Evolutionary conservation across 2,797 vertebrate species (phyloP).

Genomic region (Simalia tracyae): DNA sequence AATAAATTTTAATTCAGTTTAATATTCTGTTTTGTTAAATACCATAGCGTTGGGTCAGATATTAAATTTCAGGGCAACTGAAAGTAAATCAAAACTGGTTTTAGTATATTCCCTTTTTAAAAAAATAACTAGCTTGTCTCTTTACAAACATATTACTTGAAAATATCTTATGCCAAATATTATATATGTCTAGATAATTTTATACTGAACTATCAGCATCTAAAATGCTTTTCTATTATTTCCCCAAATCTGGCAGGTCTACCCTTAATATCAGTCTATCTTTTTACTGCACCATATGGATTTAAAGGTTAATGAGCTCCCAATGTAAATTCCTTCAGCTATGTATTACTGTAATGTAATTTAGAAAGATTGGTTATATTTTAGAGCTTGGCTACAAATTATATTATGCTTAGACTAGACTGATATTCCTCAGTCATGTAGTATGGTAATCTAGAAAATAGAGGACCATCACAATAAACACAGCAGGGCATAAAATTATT

Average conservation of each 20-base stretch:
- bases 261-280: not conserved
- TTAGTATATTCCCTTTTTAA: not conserved
- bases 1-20: not conserved
- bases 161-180: not conserved
- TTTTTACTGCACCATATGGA: not conserved
- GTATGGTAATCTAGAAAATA: not conserved
- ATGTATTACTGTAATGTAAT: not conserved
- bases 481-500: not conserved
- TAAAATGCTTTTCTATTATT: not conserved
- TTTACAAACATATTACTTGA: not conserved
- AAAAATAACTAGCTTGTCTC: not conserved
- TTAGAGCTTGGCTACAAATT: not conserved
- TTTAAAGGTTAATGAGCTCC: not conserved
- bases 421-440: not conserved
- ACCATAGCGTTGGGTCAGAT: not conserved
- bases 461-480: not conserved
- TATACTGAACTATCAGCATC: not conserved
- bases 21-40: not conserved
- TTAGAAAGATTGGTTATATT: not conserved
- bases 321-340: not conserved
- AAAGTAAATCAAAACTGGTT: not conserved
- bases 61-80: not conserved
- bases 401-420: not conserved
- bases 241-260: not conserved
- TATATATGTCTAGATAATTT: not conserved